Percentiles rank a stretch among this genome's conserved stretches.
Evolutionary conservation across 2,797 vertebrate species (phyloP).

Genomic region (Enteromius paludinosus): DNA sequence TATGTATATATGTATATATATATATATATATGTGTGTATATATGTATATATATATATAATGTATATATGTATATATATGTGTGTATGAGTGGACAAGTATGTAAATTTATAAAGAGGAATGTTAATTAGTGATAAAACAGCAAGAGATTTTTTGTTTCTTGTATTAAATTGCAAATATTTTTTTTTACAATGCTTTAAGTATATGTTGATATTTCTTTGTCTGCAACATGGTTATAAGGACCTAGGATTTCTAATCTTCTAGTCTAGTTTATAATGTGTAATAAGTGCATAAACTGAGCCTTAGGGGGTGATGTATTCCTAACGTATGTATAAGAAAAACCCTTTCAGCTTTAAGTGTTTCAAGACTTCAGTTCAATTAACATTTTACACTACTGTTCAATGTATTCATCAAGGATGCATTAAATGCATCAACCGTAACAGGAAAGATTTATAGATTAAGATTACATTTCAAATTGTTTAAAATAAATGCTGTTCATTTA

Average conservation of each 20-base stretch:
- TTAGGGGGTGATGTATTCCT: neutral
- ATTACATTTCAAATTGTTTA: neutral
- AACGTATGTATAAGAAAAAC: neutral
- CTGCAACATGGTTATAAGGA: neutral
- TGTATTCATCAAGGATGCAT: neutral
- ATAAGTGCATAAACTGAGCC: neutral
- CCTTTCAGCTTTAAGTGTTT: neutral
- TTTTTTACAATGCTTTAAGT: neutral
- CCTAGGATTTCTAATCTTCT: neutral
- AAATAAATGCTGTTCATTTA: neutral
- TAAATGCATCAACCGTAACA: neutral
- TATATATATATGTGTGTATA: no score
- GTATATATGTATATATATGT: no score
- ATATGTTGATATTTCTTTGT: neutral
- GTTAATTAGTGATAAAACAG: neutral
- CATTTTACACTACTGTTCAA: neutral
- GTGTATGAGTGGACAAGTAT: neutral
- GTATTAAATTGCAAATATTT: constrained; percentile 15
- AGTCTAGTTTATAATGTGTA: neutral
- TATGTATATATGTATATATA: neutral
- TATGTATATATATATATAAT: no score
- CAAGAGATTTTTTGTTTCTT: neutral
- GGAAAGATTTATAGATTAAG: neutral
- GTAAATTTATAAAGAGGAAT: neutral
- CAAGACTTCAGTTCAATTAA: neutral